phyloP scores from a whole-genome alignment of 1,140 invertebrate genomes.

The Myzus persicae region DNA sequence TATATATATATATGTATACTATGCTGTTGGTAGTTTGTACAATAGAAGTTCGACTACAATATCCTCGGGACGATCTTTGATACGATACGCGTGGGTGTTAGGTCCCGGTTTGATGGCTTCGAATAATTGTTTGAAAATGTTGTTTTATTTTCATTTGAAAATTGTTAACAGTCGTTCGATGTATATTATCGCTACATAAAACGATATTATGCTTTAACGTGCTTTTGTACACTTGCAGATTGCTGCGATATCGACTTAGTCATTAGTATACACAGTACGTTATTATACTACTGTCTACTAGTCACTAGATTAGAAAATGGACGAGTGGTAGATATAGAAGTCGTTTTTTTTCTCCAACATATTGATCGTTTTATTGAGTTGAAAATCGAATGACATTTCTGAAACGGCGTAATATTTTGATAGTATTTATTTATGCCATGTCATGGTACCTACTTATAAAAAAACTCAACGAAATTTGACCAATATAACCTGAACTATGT shows the following conservation, averaged over 20 bases:
- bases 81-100: neutral
- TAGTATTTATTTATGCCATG: too few relatives aligned
- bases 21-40: neutral
- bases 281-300: too few relatives aligned
- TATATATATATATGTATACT: neutral
- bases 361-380: neutral
- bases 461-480: too few relatives aligned
- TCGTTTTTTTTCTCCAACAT: neutral
- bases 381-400: neutral
- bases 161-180: neutral
- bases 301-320: neutral
- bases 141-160: neutral
- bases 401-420: neutral
- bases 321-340: too few relatives aligned
- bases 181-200: too few relatives aligned
- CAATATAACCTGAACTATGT: too few relatives aligned
- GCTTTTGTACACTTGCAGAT: neutral
- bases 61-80: neutral
- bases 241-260: neutral
- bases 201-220: neutral
- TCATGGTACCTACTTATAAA: neutral
- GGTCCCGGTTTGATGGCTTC: neutral
- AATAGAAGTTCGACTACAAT: neutral
- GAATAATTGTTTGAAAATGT: neutral
- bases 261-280: too few relatives aligned